These are phyloP conservation scores for Poecilia latipinna DNA, from an alignment of 2,113 vertebrate species.

Conservation along the genomic window DNA sequence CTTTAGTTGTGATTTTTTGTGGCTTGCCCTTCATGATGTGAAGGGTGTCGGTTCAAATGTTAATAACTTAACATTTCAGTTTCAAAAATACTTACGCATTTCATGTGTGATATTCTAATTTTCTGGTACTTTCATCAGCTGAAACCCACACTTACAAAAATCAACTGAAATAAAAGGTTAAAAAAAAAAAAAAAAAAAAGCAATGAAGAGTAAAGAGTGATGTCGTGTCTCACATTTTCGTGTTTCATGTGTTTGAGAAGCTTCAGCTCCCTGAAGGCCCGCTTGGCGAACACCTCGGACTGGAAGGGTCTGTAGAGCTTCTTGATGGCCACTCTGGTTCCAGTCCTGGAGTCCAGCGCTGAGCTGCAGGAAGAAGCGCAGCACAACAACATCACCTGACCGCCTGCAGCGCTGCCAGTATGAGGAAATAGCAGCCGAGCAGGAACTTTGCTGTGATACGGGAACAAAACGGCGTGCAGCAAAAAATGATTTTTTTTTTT, in stretches of 20 bases:
- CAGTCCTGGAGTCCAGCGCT: constrained; percentile 84
- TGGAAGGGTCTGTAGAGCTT: constrained; percentile 97
- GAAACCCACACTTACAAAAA: too few species aligned
- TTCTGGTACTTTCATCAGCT: too few species aligned
- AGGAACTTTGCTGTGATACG: neutral
- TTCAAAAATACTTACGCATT: too few species aligned
- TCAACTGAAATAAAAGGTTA: neutral
- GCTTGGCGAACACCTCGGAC: constrained; percentile 94
- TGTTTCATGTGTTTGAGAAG: constrained; percentile 99
- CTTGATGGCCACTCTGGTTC: constrained; percentile 93
- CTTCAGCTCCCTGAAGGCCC: constrained; percentile 93
- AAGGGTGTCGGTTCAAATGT: too few species aligned
- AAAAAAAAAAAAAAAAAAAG: too few species aligned
- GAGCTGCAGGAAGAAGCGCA: constrained; percentile 78
- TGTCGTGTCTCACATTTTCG: constrained; percentile 88
- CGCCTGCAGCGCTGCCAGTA: neutral
- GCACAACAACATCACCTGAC: neutral
- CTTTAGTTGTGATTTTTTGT: too few species aligned
- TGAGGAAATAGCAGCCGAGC: constrained; percentile 6
- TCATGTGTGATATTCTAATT: too few species aligned
- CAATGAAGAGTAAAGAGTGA: neutral
- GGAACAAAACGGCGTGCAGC: neutral
- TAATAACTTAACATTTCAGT: too few species aligned
- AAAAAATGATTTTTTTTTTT: neutral
- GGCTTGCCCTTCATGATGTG: too few species aligned